A percentile compares a stretch with the other conserved stretches of the same genome.
Evolutionary conservation across 1,140 invertebrate genomes (phyloP).

Genomic region (Megathymus violae): DNA sequence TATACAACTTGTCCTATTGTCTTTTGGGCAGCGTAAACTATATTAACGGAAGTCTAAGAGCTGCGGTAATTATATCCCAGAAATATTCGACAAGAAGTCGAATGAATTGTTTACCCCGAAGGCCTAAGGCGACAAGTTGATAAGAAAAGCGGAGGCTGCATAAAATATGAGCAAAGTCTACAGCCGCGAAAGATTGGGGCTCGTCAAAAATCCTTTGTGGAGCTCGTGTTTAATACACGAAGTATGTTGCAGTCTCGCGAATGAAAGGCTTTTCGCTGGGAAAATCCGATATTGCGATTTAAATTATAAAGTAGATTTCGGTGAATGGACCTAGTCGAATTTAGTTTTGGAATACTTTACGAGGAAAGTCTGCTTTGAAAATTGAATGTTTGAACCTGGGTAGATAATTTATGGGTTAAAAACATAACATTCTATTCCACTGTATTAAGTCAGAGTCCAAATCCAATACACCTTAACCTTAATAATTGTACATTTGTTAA

Average conservation of each 20-base stretch:
- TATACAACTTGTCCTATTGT: too few species aligned
- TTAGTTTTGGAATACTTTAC: not conserved
- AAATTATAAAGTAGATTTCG: not conserved
- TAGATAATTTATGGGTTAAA: too few species aligned
- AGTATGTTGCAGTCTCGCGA: not conserved
- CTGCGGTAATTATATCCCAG: too few species aligned
- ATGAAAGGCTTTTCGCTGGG: not conserved
- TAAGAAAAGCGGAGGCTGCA: not conserved
- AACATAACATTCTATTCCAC: too few species aligned
- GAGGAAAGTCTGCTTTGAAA: not conserved
- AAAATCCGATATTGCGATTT: not conserved
- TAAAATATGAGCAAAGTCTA: not conserved
- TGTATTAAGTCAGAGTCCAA: too few species aligned
- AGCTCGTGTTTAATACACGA: not conserved
- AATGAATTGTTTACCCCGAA: conserved; percentile 1
- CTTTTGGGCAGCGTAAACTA: too few species aligned
- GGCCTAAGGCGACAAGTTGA: not conserved
- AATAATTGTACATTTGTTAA: too few species aligned
- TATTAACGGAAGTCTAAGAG: too few species aligned
- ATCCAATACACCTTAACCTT: too few species aligned
- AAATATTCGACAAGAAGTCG: not conserved
- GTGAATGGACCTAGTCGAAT: not conserved
- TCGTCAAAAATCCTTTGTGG: conserved; percentile 1
- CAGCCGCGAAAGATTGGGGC: not conserved
- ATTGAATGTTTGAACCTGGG: conserved; percentile 4